Base-by-base conservation (phyloP, 2,888 invertebrate genomes). In the Drosophila kuntzei region DNA sequence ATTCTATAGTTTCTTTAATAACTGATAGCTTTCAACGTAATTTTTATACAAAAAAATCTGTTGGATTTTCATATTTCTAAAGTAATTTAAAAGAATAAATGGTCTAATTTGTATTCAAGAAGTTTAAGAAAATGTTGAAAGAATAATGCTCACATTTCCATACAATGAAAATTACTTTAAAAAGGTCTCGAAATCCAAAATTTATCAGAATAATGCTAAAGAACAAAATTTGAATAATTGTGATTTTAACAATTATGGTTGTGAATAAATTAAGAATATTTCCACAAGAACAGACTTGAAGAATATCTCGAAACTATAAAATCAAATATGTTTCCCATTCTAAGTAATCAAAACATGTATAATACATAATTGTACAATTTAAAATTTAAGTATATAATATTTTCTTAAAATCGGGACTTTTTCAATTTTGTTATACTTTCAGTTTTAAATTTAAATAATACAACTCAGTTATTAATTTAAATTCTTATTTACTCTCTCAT, bases 151-250 rank as follows among this genome's bases (percentile, higher is more conserved):
- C 7, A 29, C 0, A 29, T 29, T 29, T 11, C 0, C 11, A 12
- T 12, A 3, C 3, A 12, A 6, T 25, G 7, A 6, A 25, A 25
- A 25, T 0, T 3, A 12, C 11, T 12, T 4, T 12, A 5, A 12
- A 32, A 32, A 32, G 4, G 5, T 12, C 12, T 32, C 1, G 0
- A 5, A 5, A n/a, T n/a, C 5, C 1, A 12, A 32, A 12, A 4
- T 5, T 12, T 12, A 4, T 0, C 12, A 6, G n/a, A n/a, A 0
- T n/a, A n/a, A 14, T 2, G 1, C n/a, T 2, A 14, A 1, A 7
- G 2, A n/a, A 34, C 12, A 6, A 36, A 0, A 14, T 36, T n/a
- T 5, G 0, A 12, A 14, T 7, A 2, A n/a, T 7, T n/a, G n/a
- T 32, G 12, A 32, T 0, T 12, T 12, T 12, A 32, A 3, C 12